Percentiles rank a stretch among this genome's conserved stretches.
These are phyloP conservation scores for Cyclophora albipunctata DNA, from an alignment of 2,888 invertebrate genomes.

Conservation along the genomic window DNA sequence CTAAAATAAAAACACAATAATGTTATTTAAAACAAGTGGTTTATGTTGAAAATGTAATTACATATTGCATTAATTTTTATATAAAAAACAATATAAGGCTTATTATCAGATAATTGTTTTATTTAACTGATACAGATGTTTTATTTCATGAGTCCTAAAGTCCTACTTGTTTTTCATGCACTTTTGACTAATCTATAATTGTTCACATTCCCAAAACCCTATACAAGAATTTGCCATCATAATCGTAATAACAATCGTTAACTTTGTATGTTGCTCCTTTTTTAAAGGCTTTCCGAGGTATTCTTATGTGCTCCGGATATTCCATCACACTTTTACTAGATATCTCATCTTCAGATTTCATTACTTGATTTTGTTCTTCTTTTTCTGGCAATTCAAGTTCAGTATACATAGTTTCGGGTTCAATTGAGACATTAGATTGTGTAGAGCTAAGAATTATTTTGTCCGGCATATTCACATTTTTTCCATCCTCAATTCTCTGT, in stretches of 20 bases:
- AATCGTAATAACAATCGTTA: constrained; percentile 87
- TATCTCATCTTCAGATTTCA: constrained; percentile 31
- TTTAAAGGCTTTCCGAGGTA: constrained; percentile 79
- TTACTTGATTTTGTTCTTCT: constrained; percentile 25
- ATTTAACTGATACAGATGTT: constrained; percentile 25
- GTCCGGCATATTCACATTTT: constrained; percentile 44
- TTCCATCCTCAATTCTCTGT: constrained; percentile 45
- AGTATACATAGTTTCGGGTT: constrained; percentile 24
- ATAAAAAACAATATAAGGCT: constrained; percentile 61
- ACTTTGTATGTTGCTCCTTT: constrained; percentile 82
- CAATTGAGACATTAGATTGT: constrained; percentile 6
- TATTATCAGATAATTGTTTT: constrained; percentile 42
- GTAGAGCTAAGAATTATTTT: constrained; percentile 45
- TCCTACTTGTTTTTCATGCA: not conserved
- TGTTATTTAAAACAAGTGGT: constrained; percentile 21
- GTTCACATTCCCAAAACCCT: constrained; percentile 80
- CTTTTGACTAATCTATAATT: not conserved
- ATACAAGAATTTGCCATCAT: constrained; percentile 86
- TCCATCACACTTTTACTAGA: constrained; percentile 30
- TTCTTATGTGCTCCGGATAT: constrained; percentile 79
- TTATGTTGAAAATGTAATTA: constrained; percentile 52
- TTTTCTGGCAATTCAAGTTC: constrained; percentile 35
- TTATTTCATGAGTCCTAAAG: not conserved
- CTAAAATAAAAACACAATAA: constrained; percentile 17
- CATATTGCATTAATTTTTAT: constrained; percentile 69